phyloP scores from a whole-genome alignment of 2,797 vertebrate genomes.

The Nannoperca australis region DNA sequence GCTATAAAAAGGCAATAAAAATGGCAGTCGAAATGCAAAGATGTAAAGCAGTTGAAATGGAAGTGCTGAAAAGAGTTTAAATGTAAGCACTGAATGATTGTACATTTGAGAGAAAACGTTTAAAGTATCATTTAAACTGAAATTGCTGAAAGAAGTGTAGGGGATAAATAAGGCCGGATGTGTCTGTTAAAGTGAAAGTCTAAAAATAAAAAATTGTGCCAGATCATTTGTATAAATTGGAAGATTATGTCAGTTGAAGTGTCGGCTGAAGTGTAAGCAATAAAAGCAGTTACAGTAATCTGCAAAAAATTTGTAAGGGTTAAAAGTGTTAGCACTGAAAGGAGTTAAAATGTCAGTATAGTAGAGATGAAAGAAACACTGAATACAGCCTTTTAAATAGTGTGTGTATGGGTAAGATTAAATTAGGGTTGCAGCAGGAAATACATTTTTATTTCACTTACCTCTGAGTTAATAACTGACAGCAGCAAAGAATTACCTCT shows the following conservation, averaged over 20 bases:
- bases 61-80: not conserved
- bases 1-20: not conserved
- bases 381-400: not conserved
- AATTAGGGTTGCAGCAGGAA: not conserved
- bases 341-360: not conserved
- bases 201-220: not conserved
- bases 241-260: slow-evolving; percentile 4
- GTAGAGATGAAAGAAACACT: not conserved
- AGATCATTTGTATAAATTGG: not conserved
- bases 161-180: not conserved
- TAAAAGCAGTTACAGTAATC: slow-evolving; percentile 19
- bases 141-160: not conserved
- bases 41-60: not conserved
- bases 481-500: not conserved
- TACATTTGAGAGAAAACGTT: not conserved
- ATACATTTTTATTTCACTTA: slow-evolving; percentile 7
- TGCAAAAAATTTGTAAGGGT: slow-evolving; percentile 18
- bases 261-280: slow-evolving; percentile 3
- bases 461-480: not conserved
- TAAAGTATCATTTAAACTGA: not conserved
- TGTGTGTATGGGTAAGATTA: not conserved
- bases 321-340: not conserved
- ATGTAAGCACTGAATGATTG: not conserved
- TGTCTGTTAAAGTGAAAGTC: slow-evolving; percentile 10
- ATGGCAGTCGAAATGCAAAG: slow-evolving; percentile 2